phyloP scores from a whole-genome alignment of 2,797 vertebrate species.

The Smutsia temminckii region DNA sequence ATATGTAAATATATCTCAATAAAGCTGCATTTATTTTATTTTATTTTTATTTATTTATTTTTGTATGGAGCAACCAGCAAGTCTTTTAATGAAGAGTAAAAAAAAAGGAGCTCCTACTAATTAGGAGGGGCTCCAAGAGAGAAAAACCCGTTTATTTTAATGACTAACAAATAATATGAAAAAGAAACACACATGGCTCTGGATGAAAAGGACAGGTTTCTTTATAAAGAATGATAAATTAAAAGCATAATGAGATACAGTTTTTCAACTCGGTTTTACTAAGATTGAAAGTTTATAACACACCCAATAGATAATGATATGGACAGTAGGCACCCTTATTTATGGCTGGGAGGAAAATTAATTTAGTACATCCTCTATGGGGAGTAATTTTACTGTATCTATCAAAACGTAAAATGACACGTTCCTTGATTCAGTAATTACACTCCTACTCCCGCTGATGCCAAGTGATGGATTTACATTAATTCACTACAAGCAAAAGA shows the following conservation, averaged over 20 bases:
- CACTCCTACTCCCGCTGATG: not conserved
- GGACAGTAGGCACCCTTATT: not conserved
- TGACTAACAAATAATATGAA: not conserved
- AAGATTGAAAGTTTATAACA: not conserved
- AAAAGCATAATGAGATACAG: not conserved
- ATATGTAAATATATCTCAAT: not conserved
- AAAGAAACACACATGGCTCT: not conserved
- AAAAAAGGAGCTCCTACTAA: too few relatives aligned
- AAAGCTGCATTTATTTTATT: not conserved
- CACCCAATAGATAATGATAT: not conserved
- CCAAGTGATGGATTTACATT: slow-evolving; percentile 17
- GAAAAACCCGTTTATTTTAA: not conserved
- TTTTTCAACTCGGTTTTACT: not conserved
- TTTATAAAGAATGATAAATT: slow-evolving; percentile 24
- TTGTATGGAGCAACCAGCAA: too few relatives aligned
- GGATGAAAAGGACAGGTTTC: not conserved
- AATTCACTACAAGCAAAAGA: slow-evolving; percentile 23
- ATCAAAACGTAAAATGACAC: slow-evolving; percentile 42
- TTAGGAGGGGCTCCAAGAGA: too few relatives aligned
- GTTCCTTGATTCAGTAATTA: slow-evolving; percentile 49
- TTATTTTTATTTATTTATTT: not conserved
- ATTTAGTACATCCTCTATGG: not conserved
- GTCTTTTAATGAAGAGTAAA: too few relatives aligned
- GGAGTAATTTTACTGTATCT: slow-evolving; percentile 23
- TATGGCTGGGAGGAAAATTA: not conserved